phyloP scores from a whole-genome alignment of 2,797 vertebrate genomes.

The Poecilia gillii region DNA sequence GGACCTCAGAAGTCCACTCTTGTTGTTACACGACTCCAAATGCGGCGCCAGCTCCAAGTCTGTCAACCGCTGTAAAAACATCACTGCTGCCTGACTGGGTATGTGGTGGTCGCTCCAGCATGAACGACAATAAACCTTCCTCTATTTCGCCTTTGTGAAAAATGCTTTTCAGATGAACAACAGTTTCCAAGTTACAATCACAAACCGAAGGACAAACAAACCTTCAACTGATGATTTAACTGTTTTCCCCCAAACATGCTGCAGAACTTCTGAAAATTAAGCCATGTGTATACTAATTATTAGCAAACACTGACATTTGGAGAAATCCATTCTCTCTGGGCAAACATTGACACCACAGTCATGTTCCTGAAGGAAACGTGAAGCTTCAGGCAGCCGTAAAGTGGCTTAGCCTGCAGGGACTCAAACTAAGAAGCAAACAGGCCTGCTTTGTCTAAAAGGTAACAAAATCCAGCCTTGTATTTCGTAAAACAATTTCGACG shows the following conservation, averaged over 20 bases:
- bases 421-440: not conserved
- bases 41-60: not conserved
- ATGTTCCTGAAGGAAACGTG: not conserved
- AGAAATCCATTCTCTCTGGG: not conserved
- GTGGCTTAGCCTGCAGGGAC: not conserved
- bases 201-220: not conserved
- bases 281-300: not conserved
- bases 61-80: not conserved
- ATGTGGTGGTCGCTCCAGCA: not conserved
- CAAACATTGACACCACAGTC: not conserved
- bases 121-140: not conserved
- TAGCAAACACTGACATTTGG: not conserved
- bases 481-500: not conserved
- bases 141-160: not conserved
- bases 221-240: slow-evolving; percentile 1
- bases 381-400: not conserved
- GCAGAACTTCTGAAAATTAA: slow-evolving; percentile 9
- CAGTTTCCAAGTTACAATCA: not conserved
- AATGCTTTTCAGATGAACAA: not conserved
- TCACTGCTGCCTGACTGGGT: not conserved
- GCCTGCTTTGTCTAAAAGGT: not conserved
- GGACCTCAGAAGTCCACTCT: not conserved
- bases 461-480: not conserved
- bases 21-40: not conserved
- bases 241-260: not conserved